Base-by-base conservation (phyloP, 1,140 invertebrate genomes). In the Drosophila obscura region DNA sequence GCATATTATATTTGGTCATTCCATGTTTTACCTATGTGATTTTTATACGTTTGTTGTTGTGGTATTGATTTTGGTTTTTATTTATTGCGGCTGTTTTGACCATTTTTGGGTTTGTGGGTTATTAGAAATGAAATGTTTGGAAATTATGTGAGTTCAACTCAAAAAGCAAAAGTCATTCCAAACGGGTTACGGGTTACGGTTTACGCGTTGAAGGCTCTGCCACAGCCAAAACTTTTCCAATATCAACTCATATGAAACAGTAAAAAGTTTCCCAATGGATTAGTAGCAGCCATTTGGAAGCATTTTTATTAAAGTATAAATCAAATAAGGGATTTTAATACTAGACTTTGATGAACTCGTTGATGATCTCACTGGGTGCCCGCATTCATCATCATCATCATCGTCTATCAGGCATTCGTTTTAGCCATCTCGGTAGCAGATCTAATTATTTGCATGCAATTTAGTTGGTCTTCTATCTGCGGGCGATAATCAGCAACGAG, bases 1-100 rank as follows among this genome's bases (percentile, higher is more conserved):
- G 78, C 71, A 82, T 76, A 82, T 78, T 85, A 79, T 85, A 87
- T 87, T 82, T 85, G 82, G 82, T 73, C 82, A 85, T 78, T 85
- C 63, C 82, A 63, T 79, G 82, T 87, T 82, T 85, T 77, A 85
- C 73, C 82, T 81, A 77, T 74, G 67, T 58, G 61, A 77, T 71
- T 77, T 85, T 65, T 77, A 67, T 72, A 28, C 24, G 11, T n/a
- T 44, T 35, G 24, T 31, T 46, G 60, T 58, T 79, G 73, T 79
- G 51, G 73, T 74, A 78, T 72, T 73, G 82, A 72, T 81, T 68
- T 64, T 75, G 61, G 75, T 82, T 39, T 82, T 87, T 62, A 68
- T 82, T 87, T 78, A 84, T 80, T 77, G 67, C 59, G 49, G 77
- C 52, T 48, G 67, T 50, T 71, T 69, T 84, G 66, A 61, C 80